Conservation (phyloP, 2,113 vertebrate species). For the Platichthys stellatus region DNA sequence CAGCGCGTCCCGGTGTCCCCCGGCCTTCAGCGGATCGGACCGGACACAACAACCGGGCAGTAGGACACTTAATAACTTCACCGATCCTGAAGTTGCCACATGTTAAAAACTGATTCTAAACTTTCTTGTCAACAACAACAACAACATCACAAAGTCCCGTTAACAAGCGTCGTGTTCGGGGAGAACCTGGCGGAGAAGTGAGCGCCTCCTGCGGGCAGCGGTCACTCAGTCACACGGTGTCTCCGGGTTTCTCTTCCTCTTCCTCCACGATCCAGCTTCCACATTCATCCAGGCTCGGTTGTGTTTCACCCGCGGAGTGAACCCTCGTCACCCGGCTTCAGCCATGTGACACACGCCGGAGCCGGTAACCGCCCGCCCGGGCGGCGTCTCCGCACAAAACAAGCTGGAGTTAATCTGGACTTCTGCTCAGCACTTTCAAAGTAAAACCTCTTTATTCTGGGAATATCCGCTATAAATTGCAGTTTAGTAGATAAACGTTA, state of each 20-base stretch:
- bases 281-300: not conserved
- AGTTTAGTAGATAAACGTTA: too few relatives aligned
- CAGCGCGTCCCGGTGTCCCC: not conserved
- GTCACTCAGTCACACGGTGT: constrained; percentile 49
- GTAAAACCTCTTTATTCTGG: not conserved
- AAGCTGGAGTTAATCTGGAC: not conserved
- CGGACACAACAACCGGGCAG: not conserved
- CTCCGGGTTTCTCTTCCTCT: constrained; percentile 41
- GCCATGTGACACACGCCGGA: constrained; percentile 48
- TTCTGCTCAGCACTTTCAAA: constrained; percentile 36
- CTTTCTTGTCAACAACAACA: not conserved
- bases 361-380: not conserved
- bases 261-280: not conserved
- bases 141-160: not conserved
- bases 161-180: not conserved
- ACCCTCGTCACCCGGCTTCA: constrained; percentile 18
- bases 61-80: not conserved
- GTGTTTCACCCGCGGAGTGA: not conserved
- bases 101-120: too few relatives aligned
- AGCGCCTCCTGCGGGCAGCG: constrained; percentile 36
- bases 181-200: constrained; percentile 45
- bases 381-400: not conserved
- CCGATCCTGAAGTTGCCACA: not conserved
- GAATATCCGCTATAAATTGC: too few relatives aligned
- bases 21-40: constrained; percentile 50